Base-by-base conservation (phyloP, 1,140 invertebrate species). In the Drosophila orosa region DNA sequence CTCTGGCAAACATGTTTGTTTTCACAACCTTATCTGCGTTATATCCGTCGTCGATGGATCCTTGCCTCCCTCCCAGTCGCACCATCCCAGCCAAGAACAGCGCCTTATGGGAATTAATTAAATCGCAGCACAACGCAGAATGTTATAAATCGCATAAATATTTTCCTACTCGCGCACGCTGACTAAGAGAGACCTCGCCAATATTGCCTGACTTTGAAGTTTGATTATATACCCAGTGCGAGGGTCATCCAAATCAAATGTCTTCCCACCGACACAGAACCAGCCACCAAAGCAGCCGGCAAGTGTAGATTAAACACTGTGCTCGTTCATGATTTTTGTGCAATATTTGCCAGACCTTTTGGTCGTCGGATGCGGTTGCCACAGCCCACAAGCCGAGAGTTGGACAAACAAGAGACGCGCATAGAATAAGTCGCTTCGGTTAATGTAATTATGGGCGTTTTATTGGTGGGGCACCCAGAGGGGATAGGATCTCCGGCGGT, bases 191-290 rank as follows among this genome's bases (percentile, higher is more conserved):
- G 67, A 86, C 84, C 74, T 84, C 69, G 74, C 62, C 80, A 76
- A 86, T 61, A 67, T 82, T 72, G 84, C 62, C 81, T 89, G 84
- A 73, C 84, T 87, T 87, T 86, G 84, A 86, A 79, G 52, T 87
- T 74, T 81, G 74, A 86, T 86, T 81, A 78, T 83, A 84, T 80
- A 80, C 65, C 57, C 56, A 27, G 72, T 84, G 82, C 61, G 81
- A 86, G 82, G 82, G 82, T 86, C 81, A 69, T 37, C 40, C 37
- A 65, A 77, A 74, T 37, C 40, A 42, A 68, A 77, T 74, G 66
- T 59, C 57, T 66, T 75, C 40, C 71, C 76, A 74, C 40, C 35
- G 19, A 24, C 65, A 68, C 44, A 67, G 57, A 57, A 37, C 63
- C 12, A 33, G 39, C 15, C 22, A 27, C 44, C 27, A 65, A 42